Conservation (phyloP, 2,113 vertebrate genomes). For the Acanthochromis polyacanthus region DNA sequence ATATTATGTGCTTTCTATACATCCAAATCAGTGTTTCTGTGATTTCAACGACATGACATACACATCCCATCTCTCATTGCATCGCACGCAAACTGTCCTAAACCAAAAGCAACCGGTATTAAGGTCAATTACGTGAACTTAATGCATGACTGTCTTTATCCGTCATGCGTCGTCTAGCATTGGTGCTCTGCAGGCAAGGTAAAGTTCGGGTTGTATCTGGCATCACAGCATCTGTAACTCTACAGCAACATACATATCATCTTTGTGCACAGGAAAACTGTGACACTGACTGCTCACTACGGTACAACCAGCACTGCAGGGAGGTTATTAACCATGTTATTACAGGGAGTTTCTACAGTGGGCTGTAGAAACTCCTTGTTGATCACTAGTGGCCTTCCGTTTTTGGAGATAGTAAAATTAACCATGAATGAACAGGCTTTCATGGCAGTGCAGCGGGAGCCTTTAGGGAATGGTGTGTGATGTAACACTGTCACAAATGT, state of each 20-base stretch:
- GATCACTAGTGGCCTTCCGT: conserved; percentile 52
- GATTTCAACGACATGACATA: background rate
- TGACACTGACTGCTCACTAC: conserved; percentile 47
- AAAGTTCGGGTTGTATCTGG: conserved; percentile 19
- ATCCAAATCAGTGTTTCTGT: no score
- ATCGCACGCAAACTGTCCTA: background rate
- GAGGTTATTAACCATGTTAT: conserved; percentile 38
- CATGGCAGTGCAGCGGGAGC: conserved; percentile 62
- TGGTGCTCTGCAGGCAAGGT: background rate
- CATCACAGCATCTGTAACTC: conserved; percentile 26
- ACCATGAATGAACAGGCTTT: conserved; percentile 73
- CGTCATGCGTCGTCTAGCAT: background rate
- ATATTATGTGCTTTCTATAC: background rate
- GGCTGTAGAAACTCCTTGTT: conserved; percentile 48
- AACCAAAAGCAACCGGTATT: background rate
- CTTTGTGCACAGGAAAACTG: conserved; percentile 47
- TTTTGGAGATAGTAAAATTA: conserved; percentile 67
- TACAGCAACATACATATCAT: conserved; percentile 40
- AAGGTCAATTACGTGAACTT: conserved; percentile 1
- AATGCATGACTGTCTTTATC: conserved; percentile 17
- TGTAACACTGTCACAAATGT: conserved; percentile 78
- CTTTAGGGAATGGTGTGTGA: conserved; percentile 71
- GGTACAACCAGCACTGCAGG: conserved; percentile 27
- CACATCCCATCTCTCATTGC: background rate
- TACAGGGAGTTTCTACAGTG: background rate